Evolutionary conservation across 2,113 vertebrate genomes (phyloP).

Genomic region (Sceloporus tristichus): DNA sequence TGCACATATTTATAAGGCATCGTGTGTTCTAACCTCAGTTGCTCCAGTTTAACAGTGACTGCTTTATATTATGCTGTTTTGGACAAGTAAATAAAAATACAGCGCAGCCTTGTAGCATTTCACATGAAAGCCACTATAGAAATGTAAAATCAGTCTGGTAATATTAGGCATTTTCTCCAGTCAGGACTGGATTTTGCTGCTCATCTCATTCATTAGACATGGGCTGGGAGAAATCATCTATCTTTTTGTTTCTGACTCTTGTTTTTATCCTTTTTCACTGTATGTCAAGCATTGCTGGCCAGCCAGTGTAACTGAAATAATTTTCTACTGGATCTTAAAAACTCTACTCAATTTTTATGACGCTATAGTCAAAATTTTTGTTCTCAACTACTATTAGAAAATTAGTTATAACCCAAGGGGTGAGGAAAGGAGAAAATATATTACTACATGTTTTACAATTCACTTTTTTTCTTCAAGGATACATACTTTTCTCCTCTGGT

Average conservation of each 20-base stretch:
- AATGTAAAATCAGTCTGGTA: slow-evolving; percentile 51
- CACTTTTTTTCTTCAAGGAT: not conserved
- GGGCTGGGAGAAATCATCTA: slow-evolving; percentile 13
- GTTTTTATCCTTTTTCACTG: not conserved
- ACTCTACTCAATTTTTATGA: not conserved
- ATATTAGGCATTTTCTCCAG: slow-evolving; percentile 38
- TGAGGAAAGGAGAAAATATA: not conserved
- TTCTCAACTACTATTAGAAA: not conserved
- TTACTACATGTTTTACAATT: not conserved
- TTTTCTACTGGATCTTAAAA: not conserved
- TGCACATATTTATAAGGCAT: not conserved
- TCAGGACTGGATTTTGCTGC: not conserved
- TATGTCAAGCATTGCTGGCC: not conserved
- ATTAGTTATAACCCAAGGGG: not conserved
- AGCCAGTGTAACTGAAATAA: not conserved
- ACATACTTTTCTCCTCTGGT: not conserved
- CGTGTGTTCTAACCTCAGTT: slow-evolving; percentile 19
- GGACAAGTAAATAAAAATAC: slow-evolving; percentile 38
- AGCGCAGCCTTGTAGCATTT: slow-evolving; percentile 34
- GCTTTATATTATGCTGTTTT: slow-evolving; percentile 8
- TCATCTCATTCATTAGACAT: slow-evolving; percentile 20
- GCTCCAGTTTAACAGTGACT: not conserved
- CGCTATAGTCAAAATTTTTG: not conserved
- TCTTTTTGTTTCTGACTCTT: not conserved
- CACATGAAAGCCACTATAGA: slow-evolving; percentile 51